Conservation (phyloP, 37 sponge, comb jelly and placozoan species). For the Halisarca cf. caerulea region DNA sequence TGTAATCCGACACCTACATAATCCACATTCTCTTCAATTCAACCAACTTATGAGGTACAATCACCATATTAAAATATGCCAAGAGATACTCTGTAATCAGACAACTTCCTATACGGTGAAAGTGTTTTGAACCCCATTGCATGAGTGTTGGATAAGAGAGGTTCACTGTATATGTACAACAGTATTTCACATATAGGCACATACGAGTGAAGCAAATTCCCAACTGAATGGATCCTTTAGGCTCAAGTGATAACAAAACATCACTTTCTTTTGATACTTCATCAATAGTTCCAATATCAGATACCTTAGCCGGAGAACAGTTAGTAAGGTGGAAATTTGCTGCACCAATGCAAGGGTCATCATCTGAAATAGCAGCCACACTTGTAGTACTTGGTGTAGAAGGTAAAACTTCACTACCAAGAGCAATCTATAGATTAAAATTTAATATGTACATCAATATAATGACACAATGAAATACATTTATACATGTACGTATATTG, state of each 20-base stretch:
- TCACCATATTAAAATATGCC: too few species aligned
- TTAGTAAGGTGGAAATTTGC: not conserved
- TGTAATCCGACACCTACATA: not conserved
- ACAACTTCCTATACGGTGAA: too few species aligned
- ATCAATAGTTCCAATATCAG: not conserved
- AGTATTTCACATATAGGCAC: not conserved
- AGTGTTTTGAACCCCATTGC: too few species aligned
- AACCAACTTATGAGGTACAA: too few species aligned
- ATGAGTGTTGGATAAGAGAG: too few species aligned
- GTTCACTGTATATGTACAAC: not conserved
- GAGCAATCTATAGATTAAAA: not conserved
- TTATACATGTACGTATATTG: too few species aligned
- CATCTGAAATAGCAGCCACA: not conserved
- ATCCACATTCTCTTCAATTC: not conserved
- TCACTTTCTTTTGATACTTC: not conserved
- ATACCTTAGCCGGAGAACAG: not conserved
- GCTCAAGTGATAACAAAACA: slow-evolving; percentile 2
- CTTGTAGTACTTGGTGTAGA: not conserved
- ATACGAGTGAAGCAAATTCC: slow-evolving; percentile 12
- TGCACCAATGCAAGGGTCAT: slow-evolving; percentile 38
- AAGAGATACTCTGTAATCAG: too few species aligned
- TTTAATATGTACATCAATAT: too few species aligned
- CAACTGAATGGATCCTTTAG: slow-evolving; percentile 28
- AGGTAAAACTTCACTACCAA: not conserved
- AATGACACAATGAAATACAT: too few species aligned